These are phyloP conservation scores for Cephus nigrinus DNA, from an alignment of 2,888 invertebrate species.

Conservation along the genomic window DNA sequence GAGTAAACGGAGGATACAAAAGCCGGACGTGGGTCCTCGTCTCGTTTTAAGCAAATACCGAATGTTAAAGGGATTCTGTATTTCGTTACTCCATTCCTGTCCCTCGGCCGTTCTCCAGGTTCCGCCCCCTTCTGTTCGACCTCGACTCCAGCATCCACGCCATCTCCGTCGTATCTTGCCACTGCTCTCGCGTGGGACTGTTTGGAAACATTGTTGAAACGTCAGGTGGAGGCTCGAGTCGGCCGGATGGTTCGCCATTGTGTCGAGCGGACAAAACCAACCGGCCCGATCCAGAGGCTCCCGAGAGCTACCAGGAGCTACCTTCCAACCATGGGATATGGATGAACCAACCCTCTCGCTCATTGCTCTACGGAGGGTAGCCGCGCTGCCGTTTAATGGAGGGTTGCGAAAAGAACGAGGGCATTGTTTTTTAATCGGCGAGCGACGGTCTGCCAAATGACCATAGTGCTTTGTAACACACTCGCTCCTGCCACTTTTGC, in stretches of 20 bases:
- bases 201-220: conserved; percentile 57
- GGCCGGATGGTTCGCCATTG: background rate
- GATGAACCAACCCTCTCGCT: no score
- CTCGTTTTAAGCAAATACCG: conserved; percentile 49
- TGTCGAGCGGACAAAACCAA: background rate
- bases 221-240: conserved; percentile 32
- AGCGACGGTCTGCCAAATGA: background rate
- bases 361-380: background rate
- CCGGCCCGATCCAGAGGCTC: background rate
- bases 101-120: background rate
- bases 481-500: no score
- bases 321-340: no score
- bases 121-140: background rate
- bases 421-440: conserved; percentile 15
- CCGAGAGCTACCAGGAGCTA: no score
- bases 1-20: conserved; percentile 45
- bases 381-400: background rate
- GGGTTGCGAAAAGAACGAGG: conserved; percentile 17
- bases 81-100: background rate
- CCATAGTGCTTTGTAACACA: no score
- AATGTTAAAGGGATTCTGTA: conserved; percentile 47
- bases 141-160: background rate
- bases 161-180: conserved; percentile 3
- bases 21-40: conserved; percentile 46
- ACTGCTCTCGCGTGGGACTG: conserved; percentile 23